Evolutionary conservation across 2,113 vertebrate species (phyloP).

Genomic region (Brachyhypopomus gauderio): DNA sequence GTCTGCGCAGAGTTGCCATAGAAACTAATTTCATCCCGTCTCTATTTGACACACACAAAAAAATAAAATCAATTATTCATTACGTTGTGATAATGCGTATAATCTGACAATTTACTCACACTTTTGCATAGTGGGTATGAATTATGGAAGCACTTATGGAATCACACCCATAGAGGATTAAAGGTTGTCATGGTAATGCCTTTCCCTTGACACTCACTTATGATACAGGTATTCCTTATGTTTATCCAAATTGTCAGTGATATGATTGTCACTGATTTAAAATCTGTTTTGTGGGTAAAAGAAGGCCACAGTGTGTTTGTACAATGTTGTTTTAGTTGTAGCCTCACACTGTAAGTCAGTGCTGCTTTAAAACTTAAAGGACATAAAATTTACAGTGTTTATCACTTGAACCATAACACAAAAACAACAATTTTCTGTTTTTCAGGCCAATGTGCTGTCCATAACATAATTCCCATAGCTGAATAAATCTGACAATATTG

Average conservation of each 20-base stretch:
- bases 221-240: not conserved
- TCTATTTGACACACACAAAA: constrained; percentile 26
- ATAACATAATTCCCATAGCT: not conserved
- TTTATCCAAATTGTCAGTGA: not conserved
- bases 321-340: not conserved
- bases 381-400: not conserved
- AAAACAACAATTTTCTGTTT: not conserved
- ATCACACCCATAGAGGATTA: not conserved
- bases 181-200: constrained; percentile 17
- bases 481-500: not conserved
- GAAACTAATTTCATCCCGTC: constrained; percentile 53
- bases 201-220: not conserved
- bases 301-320: not conserved
- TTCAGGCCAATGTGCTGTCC: not conserved
- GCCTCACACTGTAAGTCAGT: not conserved
- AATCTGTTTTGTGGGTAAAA: not conserved
- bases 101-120: constrained; percentile 49
- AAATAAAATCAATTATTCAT: constrained; percentile 65
- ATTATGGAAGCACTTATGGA: not conserved
- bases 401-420: not conserved
- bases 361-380: not conserved
- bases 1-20: constrained; percentile 40
- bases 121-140: constrained; percentile 34
- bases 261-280: not conserved
- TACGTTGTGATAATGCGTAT: constrained; percentile 60